Evolutionary conservation across 2,888 invertebrate genomes (phyloP), one percentile per base, ranked within the genome.

Genomic region (Chloroclystis v-ata): DNA sequence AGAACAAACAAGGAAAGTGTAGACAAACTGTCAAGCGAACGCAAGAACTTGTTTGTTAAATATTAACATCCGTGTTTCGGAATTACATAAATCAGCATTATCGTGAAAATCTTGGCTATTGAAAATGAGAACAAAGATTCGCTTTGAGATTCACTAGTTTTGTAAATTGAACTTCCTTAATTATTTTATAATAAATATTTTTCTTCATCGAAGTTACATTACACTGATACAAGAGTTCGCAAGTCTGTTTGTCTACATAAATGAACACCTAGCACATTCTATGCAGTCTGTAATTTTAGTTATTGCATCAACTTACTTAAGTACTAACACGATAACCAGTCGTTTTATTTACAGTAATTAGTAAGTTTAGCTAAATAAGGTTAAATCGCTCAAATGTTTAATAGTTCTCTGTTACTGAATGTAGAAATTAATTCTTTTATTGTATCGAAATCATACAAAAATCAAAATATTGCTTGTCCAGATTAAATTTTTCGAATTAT

Each of bases 311-410:
- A 67, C 62, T 62, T 67, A 58, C 63, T 72, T 83, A 81, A 80
- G 82, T 82, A 82, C 82, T 79, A 82, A 81, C 81, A 82, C 80
- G 79, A 68, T 74, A 69, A 68, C 68, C 80, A 80, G 80, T 81
- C 73, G 57, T 61, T 68, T 65, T 72, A 69, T 72, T 59, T 69
- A 73, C 67, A 72, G 20, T 20, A 20, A 20, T 20, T 20, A 46
- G 50, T 37, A 40, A 46, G 50, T 46, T 42, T 26, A 33, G 37
- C 12, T 30, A 26, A 50, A 60, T 40, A 58, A 39, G 48, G 43
- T 35, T 6, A n/a, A 30, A 13, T 11, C 7, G 4, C 16, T 3
- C 11, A 1, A 16, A 33, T 16, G 35, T 35, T 11, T 35, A 35
- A 1, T 20, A 35, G 16, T 14, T 35, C 20, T 35, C 20, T n/a